Conservation (phyloP, 2,113 vertebrate genomes). For the Vombatus ursinus region DNA sequence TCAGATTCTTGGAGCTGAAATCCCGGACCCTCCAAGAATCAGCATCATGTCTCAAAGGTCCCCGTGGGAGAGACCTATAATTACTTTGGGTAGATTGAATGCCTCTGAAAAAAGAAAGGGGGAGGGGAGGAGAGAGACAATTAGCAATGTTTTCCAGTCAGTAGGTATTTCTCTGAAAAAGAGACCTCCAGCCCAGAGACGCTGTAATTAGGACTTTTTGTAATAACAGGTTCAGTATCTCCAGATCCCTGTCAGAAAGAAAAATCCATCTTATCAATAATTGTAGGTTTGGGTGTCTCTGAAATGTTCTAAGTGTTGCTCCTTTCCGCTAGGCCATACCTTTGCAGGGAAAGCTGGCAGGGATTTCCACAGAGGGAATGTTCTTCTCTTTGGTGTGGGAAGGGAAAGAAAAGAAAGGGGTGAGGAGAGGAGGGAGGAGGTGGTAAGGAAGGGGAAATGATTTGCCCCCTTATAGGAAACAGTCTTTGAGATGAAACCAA, state of each 20-base stretch:
- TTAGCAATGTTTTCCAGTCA: conserved; percentile 80
- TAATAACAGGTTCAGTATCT: conserved; percentile 83
- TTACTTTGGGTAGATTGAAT: conserved; percentile 80
- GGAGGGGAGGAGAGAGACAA: conserved; percentile 66
- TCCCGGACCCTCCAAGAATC: conserved; percentile 44
- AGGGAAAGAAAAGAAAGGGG: neutral
- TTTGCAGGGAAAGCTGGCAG: conserved; percentile 61
- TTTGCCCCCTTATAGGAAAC: neutral
- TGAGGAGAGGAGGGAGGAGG: neutral
- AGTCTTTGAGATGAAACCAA: neutral
- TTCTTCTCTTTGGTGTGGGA: conserved; percentile 24
- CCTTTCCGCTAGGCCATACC: conserved; percentile 68
- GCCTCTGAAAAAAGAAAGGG: conserved; percentile 72
- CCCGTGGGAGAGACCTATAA: conserved; percentile 74
- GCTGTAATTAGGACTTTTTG: conserved; percentile 81
- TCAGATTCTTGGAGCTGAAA: neutral
- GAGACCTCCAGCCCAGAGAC: conserved; percentile 79
- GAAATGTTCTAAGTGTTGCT: conserved; percentile 66
- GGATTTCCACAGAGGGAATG: neutral
- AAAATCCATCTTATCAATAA: conserved; percentile 85
- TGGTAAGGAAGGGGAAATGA: neutral
- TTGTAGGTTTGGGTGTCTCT: conserved; percentile 82
- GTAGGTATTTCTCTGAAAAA: conserved; percentile 77
- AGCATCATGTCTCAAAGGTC: conserved; percentile 63
- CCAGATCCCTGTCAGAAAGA: conserved; percentile 78